Evolutionary conservation across 2,797 vertebrate genomes (phyloP).

Genomic region (Phataginus tetradactyla): DNA sequence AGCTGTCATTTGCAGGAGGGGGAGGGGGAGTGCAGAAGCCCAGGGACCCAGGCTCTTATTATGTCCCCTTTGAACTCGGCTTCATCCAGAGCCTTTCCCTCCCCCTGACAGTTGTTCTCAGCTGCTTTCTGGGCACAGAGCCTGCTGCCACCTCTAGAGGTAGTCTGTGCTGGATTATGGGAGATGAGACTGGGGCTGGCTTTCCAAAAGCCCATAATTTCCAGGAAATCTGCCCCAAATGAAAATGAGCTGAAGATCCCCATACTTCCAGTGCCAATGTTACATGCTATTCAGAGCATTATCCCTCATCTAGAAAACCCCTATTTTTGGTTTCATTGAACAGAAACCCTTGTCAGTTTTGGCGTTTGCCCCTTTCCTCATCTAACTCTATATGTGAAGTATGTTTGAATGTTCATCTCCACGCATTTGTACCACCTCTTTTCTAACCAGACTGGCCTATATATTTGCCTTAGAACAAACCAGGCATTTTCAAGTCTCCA

Average conservation of each 20-base stretch:
- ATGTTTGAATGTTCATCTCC: constrained; percentile 3
- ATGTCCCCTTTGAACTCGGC: constrained; percentile 53
- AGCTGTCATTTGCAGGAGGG: constrained; percentile 66
- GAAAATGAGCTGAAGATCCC: constrained; percentile 11
- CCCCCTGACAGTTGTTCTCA: constrained; percentile 23
- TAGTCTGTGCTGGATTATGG: background rate
- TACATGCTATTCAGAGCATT: background rate
- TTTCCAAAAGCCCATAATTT: constrained; percentile 40
- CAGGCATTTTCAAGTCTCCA: constrained; percentile 14
- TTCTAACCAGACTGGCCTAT: constrained; percentile 22
- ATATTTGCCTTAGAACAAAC: constrained; percentile 28
- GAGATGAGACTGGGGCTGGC: background rate
- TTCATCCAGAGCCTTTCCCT: constrained; percentile 47
- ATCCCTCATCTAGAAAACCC: background rate
- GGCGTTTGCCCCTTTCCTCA: background rate
- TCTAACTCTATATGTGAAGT: background rate
- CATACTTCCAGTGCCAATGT: background rate
- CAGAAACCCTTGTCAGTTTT: constrained; percentile 26
- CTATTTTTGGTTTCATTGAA: background rate
- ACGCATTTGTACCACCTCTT: background rate
- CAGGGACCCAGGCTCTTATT: constrained; percentile 45
- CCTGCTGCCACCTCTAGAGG: background rate
- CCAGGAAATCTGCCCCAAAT: constrained; percentile 24
- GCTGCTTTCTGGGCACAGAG: constrained; percentile 46
- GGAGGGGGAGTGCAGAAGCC: constrained; percentile 2